Evolutionary conservation across 2,888 invertebrate genomes (phyloP).

Genomic region (Scrobipalpa atriplicella): DNA sequence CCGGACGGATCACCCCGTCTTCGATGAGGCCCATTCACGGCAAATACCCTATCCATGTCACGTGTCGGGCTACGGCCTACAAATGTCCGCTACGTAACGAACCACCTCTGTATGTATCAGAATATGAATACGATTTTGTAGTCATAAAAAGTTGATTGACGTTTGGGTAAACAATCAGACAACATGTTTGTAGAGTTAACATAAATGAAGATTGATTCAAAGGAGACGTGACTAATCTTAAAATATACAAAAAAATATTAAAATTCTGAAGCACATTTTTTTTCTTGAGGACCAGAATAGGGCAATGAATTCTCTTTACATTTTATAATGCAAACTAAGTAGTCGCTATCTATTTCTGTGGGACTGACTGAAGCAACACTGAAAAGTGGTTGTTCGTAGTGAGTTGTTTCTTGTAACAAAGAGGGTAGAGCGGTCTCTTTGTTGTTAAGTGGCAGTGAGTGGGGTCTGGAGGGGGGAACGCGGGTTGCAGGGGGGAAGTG

Average conservation of each 20-base stretch:
- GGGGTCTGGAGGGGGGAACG: constrained; percentile 53
- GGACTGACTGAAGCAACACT: constrained; percentile 57
- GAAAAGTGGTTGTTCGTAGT: constrained; percentile 67
- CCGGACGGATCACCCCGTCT: constrained; percentile 25
- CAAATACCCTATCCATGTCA: constrained; percentile 3
- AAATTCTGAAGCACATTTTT: not conserved
- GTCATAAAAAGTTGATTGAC: constrained; percentile 13
- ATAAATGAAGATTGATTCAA: constrained; percentile 15
- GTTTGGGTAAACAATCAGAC: constrained; percentile 9
- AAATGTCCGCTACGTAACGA: constrained; percentile 12
- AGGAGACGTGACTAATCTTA: not conserved
- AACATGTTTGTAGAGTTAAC: not conserved
- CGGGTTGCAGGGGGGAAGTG: constrained; percentile 56
- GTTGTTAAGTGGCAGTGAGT: constrained; percentile 75
- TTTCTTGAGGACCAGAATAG: not conserved
- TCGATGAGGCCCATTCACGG: constrained; percentile 21
- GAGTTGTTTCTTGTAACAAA: constrained; percentile 79
- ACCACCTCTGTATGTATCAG: not conserved
- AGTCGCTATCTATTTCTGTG: constrained; percentile 58
- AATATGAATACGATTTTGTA: constrained; percentile 7
- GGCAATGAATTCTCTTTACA: not conserved
- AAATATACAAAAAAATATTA: constrained; percentile 7
- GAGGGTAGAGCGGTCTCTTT: constrained; percentile 79
- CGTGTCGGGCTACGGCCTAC: not conserved
- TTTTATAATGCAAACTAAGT: constrained; percentile 39